A percentile compares a stretch with the other conserved stretches of the same genome.
These are phyloP conservation scores for Achlya flavicornis DNA, from an alignment of 2,888 invertebrate species.

Conservation along the genomic window DNA sequence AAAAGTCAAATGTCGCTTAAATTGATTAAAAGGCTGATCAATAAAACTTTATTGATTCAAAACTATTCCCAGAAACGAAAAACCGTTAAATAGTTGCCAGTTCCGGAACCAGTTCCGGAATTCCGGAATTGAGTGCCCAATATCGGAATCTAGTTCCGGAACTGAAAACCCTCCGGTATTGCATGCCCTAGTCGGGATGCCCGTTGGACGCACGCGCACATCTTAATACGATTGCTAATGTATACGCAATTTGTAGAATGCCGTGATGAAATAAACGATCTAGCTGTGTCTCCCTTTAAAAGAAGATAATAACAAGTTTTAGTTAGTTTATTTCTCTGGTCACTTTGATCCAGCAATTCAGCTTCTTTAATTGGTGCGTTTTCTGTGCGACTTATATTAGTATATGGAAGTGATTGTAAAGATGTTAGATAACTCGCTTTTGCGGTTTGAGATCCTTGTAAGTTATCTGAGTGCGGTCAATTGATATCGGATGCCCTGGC, in stretches of 20 bases:
- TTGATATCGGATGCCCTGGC: conserved; percentile 41
- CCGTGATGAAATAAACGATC: not conserved
- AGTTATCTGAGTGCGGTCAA: conserved; percentile 45
- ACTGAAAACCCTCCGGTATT: too few relatives aligned
- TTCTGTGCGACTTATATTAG: conserved; percentile 4
- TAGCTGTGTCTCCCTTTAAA: not conserved
- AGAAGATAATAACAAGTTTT: too few relatives aligned
- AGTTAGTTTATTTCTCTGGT: too few relatives aligned
- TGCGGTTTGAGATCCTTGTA: conserved; percentile 25
- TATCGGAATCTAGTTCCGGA: too few relatives aligned
- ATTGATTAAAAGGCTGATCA: too few relatives aligned
- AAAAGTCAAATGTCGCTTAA: too few relatives aligned
- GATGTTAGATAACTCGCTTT: conserved; percentile 24
- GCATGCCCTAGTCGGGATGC: too few relatives aligned
- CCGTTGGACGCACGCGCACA: not conserved
- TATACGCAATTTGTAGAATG: not conserved
- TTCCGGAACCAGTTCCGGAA: too few relatives aligned
- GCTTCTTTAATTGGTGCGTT: not conserved
- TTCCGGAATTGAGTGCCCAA: too few relatives aligned
- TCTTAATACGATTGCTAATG: not conserved
- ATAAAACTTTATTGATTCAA: too few relatives aligned
- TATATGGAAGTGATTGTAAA: conserved; percentile 20
- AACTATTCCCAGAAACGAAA: too few relatives aligned
- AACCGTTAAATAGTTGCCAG: too few relatives aligned
- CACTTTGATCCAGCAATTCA: not conserved